Conservation (phyloP, 2,888 invertebrate species). For the Acrobasis consociella region DNA sequence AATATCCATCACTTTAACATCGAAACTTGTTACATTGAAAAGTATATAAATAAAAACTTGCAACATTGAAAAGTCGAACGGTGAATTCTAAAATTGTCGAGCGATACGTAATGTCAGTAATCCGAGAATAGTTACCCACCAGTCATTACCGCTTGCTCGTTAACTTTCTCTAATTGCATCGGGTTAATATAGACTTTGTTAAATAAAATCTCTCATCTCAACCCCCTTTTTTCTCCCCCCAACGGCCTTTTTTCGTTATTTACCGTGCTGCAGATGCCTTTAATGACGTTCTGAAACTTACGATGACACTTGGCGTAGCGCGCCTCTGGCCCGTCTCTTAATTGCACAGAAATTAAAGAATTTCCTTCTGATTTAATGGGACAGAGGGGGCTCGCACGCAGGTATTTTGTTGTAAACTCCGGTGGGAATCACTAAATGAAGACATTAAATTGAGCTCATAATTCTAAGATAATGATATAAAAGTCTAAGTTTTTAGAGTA, state of each 20-base stretch:
- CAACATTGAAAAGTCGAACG: conserved; percentile 18
- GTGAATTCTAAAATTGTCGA: conserved; percentile 16
- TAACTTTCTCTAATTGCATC: conserved; percentile 81
- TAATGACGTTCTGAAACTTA: conserved; percentile 82
- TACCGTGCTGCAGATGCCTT: conserved; percentile 80
- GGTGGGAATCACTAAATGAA: neutral
- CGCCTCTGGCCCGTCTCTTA: conserved; percentile 64
- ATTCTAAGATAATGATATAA: no score
- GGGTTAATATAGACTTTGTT: conserved; percentile 83
- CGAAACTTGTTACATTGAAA: conserved; percentile 18
- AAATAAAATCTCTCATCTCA: conserved; percentile 81
- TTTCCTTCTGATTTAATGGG: conserved; percentile 71
- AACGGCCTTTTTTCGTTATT: conserved; percentile 71
- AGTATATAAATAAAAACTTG: no score
- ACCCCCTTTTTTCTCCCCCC: conserved; percentile 43
- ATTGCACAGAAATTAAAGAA: conserved; percentile 80
- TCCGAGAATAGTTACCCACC: conserved; percentile 61
- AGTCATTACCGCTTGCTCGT: conserved; percentile 80
- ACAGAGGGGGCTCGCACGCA: conserved; percentile 42
- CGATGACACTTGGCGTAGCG: conserved; percentile 80
- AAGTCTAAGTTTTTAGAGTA: no score
- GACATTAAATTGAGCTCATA: neutral
- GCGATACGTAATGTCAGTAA: conserved; percentile 25
- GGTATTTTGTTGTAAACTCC: conserved; percentile 21
- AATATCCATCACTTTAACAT: neutral